Evolutionary conservation across 2,113 vertebrate species (phyloP).

Genomic region (Xenotilapia leptura): DNA sequence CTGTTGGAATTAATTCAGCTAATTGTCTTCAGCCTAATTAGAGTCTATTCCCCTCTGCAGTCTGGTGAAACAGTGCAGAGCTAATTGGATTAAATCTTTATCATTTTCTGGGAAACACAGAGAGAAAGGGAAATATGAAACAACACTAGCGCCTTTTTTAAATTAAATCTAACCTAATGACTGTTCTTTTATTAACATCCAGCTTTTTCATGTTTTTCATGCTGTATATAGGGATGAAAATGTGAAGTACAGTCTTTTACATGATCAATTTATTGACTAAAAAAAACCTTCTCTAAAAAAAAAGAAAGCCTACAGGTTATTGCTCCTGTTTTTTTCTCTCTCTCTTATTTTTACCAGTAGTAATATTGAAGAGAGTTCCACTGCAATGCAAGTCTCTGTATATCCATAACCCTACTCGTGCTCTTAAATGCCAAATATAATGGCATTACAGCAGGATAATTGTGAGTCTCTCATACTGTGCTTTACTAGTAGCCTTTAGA

Average conservation of each 20-base stretch:
- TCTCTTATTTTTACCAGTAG: not conserved
- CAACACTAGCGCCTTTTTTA: slow-evolving; percentile 53
- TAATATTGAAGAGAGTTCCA: not conserved
- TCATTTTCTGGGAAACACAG: slow-evolving; percentile 68
- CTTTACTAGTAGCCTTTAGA: slow-evolving; percentile 53
- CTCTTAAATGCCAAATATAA: slow-evolving; percentile 71
- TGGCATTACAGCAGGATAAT: slow-evolving; percentile 60
- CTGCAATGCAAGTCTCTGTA: slow-evolving; percentile 43
- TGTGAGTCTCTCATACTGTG: slow-evolving; percentile 63
- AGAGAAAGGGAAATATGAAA: slow-evolving; percentile 61
- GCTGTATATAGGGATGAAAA: slow-evolving; percentile 39
- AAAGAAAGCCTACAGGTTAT: not conserved
- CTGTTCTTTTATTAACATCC: slow-evolving; percentile 64
- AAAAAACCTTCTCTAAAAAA: not conserved
- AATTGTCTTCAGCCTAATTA: slow-evolving; percentile 81
- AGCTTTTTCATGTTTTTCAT: slow-evolving; percentile 32
- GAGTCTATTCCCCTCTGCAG: slow-evolving; percentile 72
- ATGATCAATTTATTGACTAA: slow-evolving; percentile 6
- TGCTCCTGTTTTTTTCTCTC: not conserved
- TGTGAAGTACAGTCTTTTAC: not conserved
- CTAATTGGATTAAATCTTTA: slow-evolving; percentile 81
- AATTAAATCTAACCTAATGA: slow-evolving; percentile 70
- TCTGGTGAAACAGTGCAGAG: slow-evolving; percentile 67
- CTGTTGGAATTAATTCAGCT: slow-evolving; percentile 75
- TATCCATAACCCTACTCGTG: slow-evolving; percentile 47